These are phyloP conservation scores for Geococcyx californianus DNA, from an alignment of 2,113 vertebrate species.

Conservation along the genomic window DNA sequence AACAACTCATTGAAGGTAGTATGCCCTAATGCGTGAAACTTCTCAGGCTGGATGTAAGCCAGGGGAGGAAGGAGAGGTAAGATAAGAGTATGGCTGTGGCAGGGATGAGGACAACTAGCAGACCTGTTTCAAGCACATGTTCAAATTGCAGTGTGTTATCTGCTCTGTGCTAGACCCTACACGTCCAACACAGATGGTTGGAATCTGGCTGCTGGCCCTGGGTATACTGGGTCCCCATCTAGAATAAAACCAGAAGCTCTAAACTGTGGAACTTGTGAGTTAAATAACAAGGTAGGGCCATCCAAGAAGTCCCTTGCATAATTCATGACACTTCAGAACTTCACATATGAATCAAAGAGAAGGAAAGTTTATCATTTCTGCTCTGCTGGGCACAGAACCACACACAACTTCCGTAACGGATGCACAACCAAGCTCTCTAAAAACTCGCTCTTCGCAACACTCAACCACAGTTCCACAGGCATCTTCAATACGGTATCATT, in stretches of 20 bases:
- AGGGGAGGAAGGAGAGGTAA: not conserved
- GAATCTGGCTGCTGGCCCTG: not conserved
- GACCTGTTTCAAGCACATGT: not conserved
- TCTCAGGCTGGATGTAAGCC: not conserved
- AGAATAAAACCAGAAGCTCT: constrained; percentile 34
- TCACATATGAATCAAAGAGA: not conserved
- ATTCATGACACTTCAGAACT: constrained; percentile 22
- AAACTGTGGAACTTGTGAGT: constrained; percentile 10
- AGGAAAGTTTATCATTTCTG: constrained; percentile 7
- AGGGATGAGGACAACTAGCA: not conserved
- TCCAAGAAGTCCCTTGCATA: constrained; percentile 3
- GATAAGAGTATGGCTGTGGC: not conserved
- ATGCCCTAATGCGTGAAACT: not conserved
- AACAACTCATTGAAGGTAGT: not conserved
- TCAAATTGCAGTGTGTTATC: not conserved
- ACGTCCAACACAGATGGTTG: not conserved
- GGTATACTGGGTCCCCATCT: not conserved
- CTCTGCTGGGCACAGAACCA: not conserved
- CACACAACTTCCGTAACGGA: not conserved
- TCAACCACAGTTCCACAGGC: not conserved
- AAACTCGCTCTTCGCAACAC: not conserved
- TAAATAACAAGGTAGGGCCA: constrained; percentile 7
- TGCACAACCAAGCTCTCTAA: not conserved
- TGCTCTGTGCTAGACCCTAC: not conserved
- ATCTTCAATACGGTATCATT: not conserved